Base-by-base conservation (phyloP, 2,113 vertebrate species). In the Polypterus senegalus region DNA sequence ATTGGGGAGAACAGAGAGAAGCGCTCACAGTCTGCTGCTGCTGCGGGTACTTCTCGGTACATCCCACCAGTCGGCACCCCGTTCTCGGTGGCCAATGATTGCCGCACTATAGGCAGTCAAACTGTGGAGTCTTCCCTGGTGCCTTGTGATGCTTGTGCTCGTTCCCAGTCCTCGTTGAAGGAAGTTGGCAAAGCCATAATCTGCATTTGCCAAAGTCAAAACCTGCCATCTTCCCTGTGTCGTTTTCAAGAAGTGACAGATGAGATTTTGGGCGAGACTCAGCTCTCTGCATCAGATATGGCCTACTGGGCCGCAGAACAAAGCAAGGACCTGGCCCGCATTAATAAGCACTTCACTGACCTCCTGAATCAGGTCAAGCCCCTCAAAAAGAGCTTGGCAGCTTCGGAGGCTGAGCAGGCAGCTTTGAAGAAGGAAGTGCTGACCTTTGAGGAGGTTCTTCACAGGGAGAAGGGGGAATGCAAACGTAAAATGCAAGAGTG, bases 251-350 rank as follows among this genome's bases (percentile, higher is more conserved):
- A 67, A 47, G 73, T 72, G 48, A 70, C 91, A 49, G 76, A 80
- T 61, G 85, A 87, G 8, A 74, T 66, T 0, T 7, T 79, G 9
- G 82, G 80, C 43, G 64, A 69, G n/a, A 82, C 70, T 57, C 79
- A 59, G 0, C 80, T 96, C 69, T 86, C 89, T 0, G 77, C 84
- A 1, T 57, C n/a, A 0, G 92, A 94, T 1, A 1, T 95, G 52
- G 59, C 74, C 51, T 90, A 81, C 71, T 97, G 91, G 92, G 85
- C 86, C 3, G 69, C 66, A 0, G 91, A 95, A 74, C 91, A 94
- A 76, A 80, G 78, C 66, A 87, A 81, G 64, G 92, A 96, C 70
- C 74, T 92, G 70, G 74, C 77, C 0, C 76, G 85, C 0, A 81
- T 98, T 65, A 72, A 49, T 7, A 90, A 89, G 63, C 88, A 95